Evolutionary conservation across 2,797 vertebrate species (phyloP).

Genomic region (Erpetoichthys calabaricus): DNA sequence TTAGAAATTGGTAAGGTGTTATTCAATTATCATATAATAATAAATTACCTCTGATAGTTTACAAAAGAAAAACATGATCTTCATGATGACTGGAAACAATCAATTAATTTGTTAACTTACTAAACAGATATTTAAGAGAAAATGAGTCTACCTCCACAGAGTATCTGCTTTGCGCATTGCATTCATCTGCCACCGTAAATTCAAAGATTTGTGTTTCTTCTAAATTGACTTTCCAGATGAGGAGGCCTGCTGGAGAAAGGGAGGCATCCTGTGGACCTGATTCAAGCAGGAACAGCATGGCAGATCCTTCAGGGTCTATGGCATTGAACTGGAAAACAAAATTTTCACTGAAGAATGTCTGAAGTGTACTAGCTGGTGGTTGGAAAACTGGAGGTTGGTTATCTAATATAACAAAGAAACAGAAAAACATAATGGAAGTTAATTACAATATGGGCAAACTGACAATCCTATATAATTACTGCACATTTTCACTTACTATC

Average conservation of each 20-base stretch:
- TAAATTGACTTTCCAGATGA: slow-evolving; percentile 55
- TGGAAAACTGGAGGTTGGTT: slow-evolving; percentile 56
- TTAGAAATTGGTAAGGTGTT: too few relatives aligned
- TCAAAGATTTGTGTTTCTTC: slow-evolving; percentile 32
- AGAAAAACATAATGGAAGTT: background rate
- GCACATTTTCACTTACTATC: too few relatives aligned
- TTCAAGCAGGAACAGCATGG: slow-evolving; percentile 56
- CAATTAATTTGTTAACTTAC: too few relatives aligned
- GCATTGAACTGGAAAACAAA: slow-evolving; percentile 67
- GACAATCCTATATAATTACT: too few relatives aligned
- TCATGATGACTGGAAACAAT: too few relatives aligned
- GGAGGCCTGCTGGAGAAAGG: slow-evolving; percentile 58
- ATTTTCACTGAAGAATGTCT: slow-evolving; percentile 59
- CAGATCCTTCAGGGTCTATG: slow-evolving; percentile 59
- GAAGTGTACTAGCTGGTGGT: slow-evolving; percentile 36
- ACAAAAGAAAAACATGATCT: too few relatives aligned
- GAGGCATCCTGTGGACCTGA: slow-evolving; percentile 34
- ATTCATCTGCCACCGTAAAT: slow-evolving; percentile 55
- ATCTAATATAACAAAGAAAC: slow-evolving; percentile 22
- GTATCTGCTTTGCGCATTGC: slow-evolving; percentile 50
- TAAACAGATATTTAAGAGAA: slow-evolving; percentile 1
- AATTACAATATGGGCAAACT: too few relatives aligned
- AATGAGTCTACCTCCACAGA: slow-evolving; percentile 39
- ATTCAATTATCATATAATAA: too few relatives aligned
- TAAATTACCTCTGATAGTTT: too few relatives aligned